phyloP scores from a whole-genome alignment of 2,888 invertebrate species.

The Parascotia fuliginaria region DNA sequence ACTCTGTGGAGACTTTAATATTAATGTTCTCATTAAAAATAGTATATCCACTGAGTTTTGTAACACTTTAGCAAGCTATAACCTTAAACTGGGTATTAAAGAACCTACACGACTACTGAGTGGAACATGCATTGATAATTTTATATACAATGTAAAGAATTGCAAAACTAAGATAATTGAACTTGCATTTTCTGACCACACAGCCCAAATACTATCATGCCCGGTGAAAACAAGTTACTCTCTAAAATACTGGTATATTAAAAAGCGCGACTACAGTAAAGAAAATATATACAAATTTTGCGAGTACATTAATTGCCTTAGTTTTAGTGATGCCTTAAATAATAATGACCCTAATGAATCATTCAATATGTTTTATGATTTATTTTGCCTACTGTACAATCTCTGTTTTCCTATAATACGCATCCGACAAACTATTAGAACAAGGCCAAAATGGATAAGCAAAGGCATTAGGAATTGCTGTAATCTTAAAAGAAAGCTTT shows the following conservation, averaged over 20 bases:
- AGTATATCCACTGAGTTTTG: not conserved
- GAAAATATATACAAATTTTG: not conserved
- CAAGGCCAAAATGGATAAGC: not conserved
- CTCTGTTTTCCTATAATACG: not conserved
- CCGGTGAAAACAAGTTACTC: not conserved
- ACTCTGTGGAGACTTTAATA: not conserved
- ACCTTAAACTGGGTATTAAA: too few relatives aligned
- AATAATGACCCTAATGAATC: not conserved
- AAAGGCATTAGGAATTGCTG: not conserved
- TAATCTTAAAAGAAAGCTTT: not conserved
- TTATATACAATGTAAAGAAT: not conserved
- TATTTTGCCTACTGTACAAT: not conserved
- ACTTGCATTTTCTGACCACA: slow-evolving; percentile 1
- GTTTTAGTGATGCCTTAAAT: not conserved
- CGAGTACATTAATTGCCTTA: not conserved
- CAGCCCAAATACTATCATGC: slow-evolving; percentile 4
- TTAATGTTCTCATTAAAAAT: not conserved
- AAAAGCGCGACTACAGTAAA: not conserved
- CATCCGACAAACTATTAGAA: not conserved
- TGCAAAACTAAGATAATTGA: not conserved
- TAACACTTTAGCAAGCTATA: not conserved
- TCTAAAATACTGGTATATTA: not conserved
- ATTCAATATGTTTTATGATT: not conserved
- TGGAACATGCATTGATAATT: not conserved
- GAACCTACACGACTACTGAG: too few relatives aligned